Evolutionary conservation across 2,113 vertebrate species (phyloP).

Genomic region (Butastur rufipennis): DNA sequence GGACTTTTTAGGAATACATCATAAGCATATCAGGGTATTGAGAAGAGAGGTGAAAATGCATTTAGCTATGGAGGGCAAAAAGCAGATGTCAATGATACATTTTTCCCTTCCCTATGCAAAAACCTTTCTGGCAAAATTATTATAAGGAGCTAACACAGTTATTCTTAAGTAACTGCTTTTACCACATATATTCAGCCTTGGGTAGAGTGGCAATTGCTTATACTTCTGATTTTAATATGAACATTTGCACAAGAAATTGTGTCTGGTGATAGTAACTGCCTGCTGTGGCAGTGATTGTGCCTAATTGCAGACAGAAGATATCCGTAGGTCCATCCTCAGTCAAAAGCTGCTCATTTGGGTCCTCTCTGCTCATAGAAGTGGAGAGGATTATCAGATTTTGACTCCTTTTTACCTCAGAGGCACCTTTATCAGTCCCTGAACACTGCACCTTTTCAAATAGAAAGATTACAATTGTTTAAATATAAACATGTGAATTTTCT

Average conservation of each 20-base stretch:
- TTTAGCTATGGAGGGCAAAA: not conserved
- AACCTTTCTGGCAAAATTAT: not conserved
- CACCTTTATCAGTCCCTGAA: not conserved
- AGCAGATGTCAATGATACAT: not conserved
- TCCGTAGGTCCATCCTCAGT: not conserved
- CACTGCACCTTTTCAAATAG: not conserved
- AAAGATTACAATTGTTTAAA: not conserved
- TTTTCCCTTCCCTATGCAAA: not conserved
- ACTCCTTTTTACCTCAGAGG: not conserved
- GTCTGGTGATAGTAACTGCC: not conserved
- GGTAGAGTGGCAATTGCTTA: not conserved
- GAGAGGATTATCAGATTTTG: not conserved
- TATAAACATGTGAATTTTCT: not conserved
- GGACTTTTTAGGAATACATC: not conserved
- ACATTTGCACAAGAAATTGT: not conserved
- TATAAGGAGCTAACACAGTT: not conserved
- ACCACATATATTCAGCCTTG: not conserved
- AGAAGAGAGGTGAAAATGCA: conserved; percentile 2
- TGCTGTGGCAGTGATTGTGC: not conserved
- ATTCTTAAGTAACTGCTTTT: not conserved
- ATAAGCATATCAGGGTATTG: not conserved
- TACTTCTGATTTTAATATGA: not conserved
- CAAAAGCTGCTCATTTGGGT: not conserved
- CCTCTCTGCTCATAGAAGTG: not conserved
- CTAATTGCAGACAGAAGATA: not conserved